phyloP scores from a whole-genome alignment of 2,888 invertebrate genomes.

The Saturnia pavonia region DNA sequence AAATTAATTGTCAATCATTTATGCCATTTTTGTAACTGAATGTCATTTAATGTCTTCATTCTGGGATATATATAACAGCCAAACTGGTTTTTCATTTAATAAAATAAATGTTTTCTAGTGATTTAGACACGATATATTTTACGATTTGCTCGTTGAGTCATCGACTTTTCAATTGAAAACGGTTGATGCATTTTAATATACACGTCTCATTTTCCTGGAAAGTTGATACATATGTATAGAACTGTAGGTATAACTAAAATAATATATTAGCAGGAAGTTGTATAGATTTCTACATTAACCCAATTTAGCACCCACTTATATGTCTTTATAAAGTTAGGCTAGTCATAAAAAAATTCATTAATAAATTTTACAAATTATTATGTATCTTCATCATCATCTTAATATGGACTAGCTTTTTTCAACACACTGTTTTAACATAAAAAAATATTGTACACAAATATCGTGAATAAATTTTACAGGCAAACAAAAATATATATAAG shows the following conservation, averaged over 20 bases:
- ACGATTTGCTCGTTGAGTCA: neutral
- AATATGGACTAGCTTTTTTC: no score
- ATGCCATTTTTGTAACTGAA: neutral
- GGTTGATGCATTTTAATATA: slow-evolving; percentile 1
- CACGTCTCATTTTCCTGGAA: slow-evolving; percentile 9
- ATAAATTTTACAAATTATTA: no score
- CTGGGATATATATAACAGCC: neutral
- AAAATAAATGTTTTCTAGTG: neutral
- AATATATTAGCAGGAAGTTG: neutral
- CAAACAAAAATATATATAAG: neutral
- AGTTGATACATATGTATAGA: neutral
- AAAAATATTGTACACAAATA: no score
- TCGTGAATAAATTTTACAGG: no score
- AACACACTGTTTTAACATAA: no score
- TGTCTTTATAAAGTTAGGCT: neutral
- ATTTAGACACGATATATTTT: slow-evolving; percentile 9
- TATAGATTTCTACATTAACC: neutral
- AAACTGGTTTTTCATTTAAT: neutral
- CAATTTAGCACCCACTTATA: neutral
- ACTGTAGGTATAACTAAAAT: neutral
- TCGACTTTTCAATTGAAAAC: slow-evolving; percentile 1
- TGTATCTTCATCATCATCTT: no score
- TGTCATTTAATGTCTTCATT: neutral
- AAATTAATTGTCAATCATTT: neutral
- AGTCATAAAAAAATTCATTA: no score